A percentile compares a stretch with the other conserved stretches of the same genome.
Evolutionary conservation across 1,140 invertebrate species (phyloP).

Genomic region (Lutraria rhynchaena): DNA sequence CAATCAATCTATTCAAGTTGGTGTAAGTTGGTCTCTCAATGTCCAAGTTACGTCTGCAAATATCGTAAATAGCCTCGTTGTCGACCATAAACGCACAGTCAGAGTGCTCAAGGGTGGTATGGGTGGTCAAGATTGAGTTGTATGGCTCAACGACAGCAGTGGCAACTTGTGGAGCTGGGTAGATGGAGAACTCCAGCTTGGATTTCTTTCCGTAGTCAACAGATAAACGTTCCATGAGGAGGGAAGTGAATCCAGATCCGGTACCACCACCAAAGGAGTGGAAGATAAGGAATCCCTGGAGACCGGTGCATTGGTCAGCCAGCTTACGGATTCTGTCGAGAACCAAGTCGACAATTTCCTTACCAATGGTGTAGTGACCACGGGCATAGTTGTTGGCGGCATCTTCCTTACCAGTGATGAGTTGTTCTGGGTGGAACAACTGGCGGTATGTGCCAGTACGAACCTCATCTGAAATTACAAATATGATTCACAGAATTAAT

Average conservation of each 20-base stretch:
- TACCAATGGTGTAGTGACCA: conserved; percentile 81
- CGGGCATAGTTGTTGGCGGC: conserved; percentile 82
- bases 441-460: conserved; percentile 79
- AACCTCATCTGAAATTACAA: conserved; percentile 65
- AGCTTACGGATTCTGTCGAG: conserved; percentile 67
- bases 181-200: conserved; percentile 94
- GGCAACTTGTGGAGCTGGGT: conserved; percentile 92
- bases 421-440: conserved; percentile 64
- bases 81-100: conserved; percentile 91
- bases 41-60: conserved; percentile 86
- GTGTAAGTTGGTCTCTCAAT: conserved; percentile 89
- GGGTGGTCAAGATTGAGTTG: conserved; percentile 82
- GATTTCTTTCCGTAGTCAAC: conserved; percentile 95
- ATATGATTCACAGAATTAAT: background rate
- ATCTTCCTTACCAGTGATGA: conserved; percentile 86
- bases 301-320: conserved; percentile 73
- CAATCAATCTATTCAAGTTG: conserved; percentile 86
- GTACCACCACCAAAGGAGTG: conserved; percentile 84
- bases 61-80: conserved; percentile 80
- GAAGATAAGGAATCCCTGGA: conserved; percentile 75
- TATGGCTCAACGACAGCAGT: conserved; percentile 82
- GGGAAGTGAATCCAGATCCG: conserved; percentile 88
- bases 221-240: conserved; percentile 93
- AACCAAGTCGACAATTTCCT: conserved; percentile 76
- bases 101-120: conserved; percentile 88